Conservation (phyloP, 2,888 invertebrate species). For the Ectobius pallidus region DNA sequence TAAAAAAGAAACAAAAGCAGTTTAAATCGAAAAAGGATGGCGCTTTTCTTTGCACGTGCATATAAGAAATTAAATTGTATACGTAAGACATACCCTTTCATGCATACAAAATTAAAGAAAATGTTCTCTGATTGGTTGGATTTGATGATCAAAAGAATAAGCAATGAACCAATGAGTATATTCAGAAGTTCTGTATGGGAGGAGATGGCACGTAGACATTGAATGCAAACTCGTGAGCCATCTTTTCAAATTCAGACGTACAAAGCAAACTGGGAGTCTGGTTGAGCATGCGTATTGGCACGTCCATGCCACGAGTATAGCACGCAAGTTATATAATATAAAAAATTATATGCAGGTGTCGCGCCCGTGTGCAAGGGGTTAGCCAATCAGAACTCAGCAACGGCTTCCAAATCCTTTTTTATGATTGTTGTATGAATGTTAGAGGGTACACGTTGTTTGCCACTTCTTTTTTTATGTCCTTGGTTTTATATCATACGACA, state of each 20-base stretch:
- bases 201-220: too few species aligned
- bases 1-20: not conserved
- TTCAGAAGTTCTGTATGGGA: not conserved
- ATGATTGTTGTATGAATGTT: slow-evolving; percentile 10
- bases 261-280: not conserved
- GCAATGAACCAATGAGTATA: slow-evolving; percentile 31
- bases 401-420: not conserved
- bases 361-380: slow-evolving; percentile 26
- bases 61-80: not conserved
- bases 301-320: not conserved
- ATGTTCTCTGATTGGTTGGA: slow-evolving; percentile 23
- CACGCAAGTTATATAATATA: slow-evolving; percentile 9
- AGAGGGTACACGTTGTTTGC: not conserved
- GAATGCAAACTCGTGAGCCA: not conserved
- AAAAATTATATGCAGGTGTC: slow-evolving; percentile 8
- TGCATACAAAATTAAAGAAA: not conserved
- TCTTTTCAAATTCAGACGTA: slow-evolving; percentile 1
- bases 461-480: not conserved
- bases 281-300: not conserved
- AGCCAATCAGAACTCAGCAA: slow-evolving; percentile 5
- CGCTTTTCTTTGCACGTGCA: not conserved
- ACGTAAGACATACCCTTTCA: not conserved
- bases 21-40: not conserved
- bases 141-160: slow-evolving; percentile 28
- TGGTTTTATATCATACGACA: slow-evolving; percentile 10